Base-by-base conservation (phyloP, 2,888 invertebrate species). In the Perithous albicinctus region DNA sequence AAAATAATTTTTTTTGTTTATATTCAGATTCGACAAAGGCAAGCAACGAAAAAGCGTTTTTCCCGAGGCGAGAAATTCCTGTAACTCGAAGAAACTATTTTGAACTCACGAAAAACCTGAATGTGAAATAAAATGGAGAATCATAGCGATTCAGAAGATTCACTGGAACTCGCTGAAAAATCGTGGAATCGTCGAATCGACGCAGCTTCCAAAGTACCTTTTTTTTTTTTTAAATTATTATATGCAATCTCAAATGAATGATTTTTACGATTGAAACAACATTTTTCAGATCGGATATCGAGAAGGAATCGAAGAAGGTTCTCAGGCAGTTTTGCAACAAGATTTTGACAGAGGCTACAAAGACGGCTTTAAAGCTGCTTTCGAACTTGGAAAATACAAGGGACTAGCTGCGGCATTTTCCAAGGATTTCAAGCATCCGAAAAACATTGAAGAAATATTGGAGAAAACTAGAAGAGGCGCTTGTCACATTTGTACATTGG, bases 301-400 rank as follows among this genome's bases (percentile, higher is more conserved):
- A 87, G 96, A 97, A 91, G 97, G 97, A 23, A 93, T 95, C 78
- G 93, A 94, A 38, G 95, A 94, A 89, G 97, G 96, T 0, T 94
- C 95, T 83, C 93, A 94, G 18, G 92, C 94, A 69, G 94, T 94
- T 64, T 96, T 95, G 86, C 97, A 97, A 93, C 89, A 93, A 20
- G 95, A 95, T 89, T 97, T 97, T 90, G 95, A 97, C 87, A 89
- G 89, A 76, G 97, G 97, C 1, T 97, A 95, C 89, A 91, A 92
- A 78, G 94, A 95, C 88, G 97, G 96, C 1, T 94, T 96, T 41
- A 90, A 92, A 79, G 94, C 94, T 86, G 96, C 95, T 15, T 94
- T 95, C 74, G 88, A 93, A 77, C 86, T 96, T 73, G 95, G 96
- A 79, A 92, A 93, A 86, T 92, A 91, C 51, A 93, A 94, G 88